A percentile compares a stretch with the other conserved stretches of the same genome.
Evolutionary conservation across 53 echinoderm and acorn worm species (phyloP).

Genomic region (Zoroaster sp.): DNA sequence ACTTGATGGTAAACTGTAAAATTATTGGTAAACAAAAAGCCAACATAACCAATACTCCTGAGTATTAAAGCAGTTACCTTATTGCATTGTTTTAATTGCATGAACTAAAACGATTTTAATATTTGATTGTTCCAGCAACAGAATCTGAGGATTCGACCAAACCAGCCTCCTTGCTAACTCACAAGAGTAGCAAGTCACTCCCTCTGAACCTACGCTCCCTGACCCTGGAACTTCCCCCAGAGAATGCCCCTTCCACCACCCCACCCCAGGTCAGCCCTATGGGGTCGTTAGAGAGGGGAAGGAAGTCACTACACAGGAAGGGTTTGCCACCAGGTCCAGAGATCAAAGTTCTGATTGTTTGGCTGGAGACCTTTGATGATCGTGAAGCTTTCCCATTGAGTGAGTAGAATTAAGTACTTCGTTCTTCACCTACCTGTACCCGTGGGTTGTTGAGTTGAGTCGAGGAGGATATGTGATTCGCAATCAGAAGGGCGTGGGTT

Average conservation of each 20-base stretch:
- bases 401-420: conserved; percentile 26
- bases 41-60: too few relatives aligned
- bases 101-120: background rate
- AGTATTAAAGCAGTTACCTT: too few relatives aligned
- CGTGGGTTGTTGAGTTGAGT: background rate
- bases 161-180: conserved; percentile 4
- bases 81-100: too few relatives aligned
- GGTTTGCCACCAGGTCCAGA: conserved; percentile 70
- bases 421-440: background rate
- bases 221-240: conserved; percentile 52
- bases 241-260: background rate
- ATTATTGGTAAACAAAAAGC: too few relatives aligned
- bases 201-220: conserved; percentile 4
- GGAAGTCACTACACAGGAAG: conserved; percentile 78
- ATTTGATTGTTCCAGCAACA: background rate
- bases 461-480: background rate
- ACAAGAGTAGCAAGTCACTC: conserved; percentile 45
- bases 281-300: conserved; percentile 35
- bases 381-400: conserved; percentile 86
- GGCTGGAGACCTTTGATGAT: conserved; percentile 98
- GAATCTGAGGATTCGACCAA: conserved; percentile 7
- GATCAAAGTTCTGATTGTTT: conserved; percentile 91
- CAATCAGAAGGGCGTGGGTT: too few relatives aligned
- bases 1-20: too few relatives aligned
- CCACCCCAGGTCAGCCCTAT: conserved; percentile 28